phyloP scores from a whole-genome alignment of 1,140 invertebrate genomes.

The Drosophila watanabei region DNA sequence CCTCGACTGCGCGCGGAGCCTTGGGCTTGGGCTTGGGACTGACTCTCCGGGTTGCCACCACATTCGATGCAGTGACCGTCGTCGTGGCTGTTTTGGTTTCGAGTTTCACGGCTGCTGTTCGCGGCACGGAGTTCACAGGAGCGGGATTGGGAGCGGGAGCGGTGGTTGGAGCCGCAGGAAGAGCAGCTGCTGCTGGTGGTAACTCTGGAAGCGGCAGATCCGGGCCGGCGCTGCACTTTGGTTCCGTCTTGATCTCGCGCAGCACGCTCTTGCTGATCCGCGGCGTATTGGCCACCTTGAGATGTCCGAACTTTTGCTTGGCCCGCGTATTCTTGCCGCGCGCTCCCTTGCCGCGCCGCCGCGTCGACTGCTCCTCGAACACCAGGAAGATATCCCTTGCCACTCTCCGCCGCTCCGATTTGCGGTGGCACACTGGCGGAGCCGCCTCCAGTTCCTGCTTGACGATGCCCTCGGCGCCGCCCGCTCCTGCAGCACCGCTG shows the following conservation, averaged over 20 bases:
- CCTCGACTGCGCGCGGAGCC: constrained; percentile 6
- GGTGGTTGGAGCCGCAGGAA: not conserved
- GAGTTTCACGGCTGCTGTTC: constrained; percentile 66
- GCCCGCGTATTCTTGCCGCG: constrained; percentile 56
- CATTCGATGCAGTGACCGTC: constrained; percentile 31
- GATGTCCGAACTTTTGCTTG: constrained; percentile 79
- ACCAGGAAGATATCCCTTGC: constrained; percentile 83
- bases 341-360: constrained; percentile 66
- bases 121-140: constrained; percentile 22
- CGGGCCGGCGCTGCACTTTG: constrained; percentile 66
- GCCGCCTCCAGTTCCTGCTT: constrained; percentile 71
- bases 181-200: not conserved
- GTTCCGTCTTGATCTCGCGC: constrained; percentile 83
- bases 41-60: constrained; percentile 6
- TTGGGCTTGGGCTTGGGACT: constrained; percentile 32
- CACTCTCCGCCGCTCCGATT: constrained; percentile 81
- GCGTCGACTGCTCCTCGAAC: constrained; percentile 76
- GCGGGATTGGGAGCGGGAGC: not conserved
- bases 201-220: constrained; percentile 1
- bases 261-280: constrained; percentile 66
- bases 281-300: constrained; percentile 76
- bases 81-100: constrained; percentile 68
- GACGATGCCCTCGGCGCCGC: constrained; percentile 33
- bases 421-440: constrained; percentile 73
- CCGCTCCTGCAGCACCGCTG: not conserved